These are phyloP conservation scores for Chrysolina haemoptera DNA, from an alignment of 2,888 invertebrate genomes.

Conservation along the genomic window DNA sequence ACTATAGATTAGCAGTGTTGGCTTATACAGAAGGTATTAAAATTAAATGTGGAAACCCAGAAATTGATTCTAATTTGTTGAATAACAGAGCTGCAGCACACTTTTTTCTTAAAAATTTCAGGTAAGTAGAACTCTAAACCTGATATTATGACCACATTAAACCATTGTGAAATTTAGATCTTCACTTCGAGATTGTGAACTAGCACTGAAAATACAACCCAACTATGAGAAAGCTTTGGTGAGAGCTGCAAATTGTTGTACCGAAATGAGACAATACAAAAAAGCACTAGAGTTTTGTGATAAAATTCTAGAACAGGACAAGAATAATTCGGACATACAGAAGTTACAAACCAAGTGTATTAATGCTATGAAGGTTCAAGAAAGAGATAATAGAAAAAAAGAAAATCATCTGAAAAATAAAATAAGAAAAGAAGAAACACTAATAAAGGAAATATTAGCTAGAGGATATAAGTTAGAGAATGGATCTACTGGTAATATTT, in stretches of 20 bases:
- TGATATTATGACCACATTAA: constrained; percentile 1
- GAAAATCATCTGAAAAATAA: constrained; percentile 69
- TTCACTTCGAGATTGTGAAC: constrained; percentile 84
- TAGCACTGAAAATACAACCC: constrained; percentile 82
- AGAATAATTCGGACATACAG: constrained; percentile 73
- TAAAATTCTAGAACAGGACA: constrained; percentile 74
- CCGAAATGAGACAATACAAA: constrained; percentile 78
- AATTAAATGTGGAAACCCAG: constrained; percentile 77
- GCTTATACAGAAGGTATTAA: constrained; percentile 91
- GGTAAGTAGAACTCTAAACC: constrained; percentile 66
- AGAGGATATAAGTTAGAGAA: constrained; percentile 73
- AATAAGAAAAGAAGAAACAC: constrained; percentile 67
- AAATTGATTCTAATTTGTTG: constrained; percentile 86
- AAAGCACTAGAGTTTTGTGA: constrained; percentile 82
- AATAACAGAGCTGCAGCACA: constrained; percentile 95
- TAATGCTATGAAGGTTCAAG: constrained; percentile 71
- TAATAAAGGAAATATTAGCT: constrained; percentile 70
- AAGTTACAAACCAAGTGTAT: constrained; percentile 73
- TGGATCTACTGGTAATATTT: constrained; percentile 62
- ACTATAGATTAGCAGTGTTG: constrained; percentile 89
- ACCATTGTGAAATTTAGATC: constrained; percentile 71
- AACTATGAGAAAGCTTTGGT: constrained; percentile 84
- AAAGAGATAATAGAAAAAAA: constrained; percentile 73
- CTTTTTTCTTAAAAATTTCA: constrained; percentile 86
- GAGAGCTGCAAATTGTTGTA: constrained; percentile 83